Evolutionary conservation across 2,113 vertebrate species (phyloP), one percentile per base, ranked within the genome.

Genomic region (Austrofundulus limnaeus): DNA sequence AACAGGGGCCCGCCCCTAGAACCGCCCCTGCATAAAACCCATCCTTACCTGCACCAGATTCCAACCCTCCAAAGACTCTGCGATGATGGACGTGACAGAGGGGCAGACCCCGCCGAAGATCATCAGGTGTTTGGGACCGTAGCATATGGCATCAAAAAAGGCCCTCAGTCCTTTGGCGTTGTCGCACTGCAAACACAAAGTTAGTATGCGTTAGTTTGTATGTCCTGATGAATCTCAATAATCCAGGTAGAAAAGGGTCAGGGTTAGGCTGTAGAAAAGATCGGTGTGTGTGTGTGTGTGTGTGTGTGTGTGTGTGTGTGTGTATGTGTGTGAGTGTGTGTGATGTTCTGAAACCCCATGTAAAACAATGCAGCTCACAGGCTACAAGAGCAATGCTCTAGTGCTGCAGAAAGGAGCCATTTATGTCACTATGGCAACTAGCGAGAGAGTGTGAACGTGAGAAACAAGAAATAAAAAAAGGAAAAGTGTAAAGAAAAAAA

Each of bases 121-220:
- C 97, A 99, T 98, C 84, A 98, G 88, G 85, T 98, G 96, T 86
- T 96, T 98, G 50, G 97, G 97, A 66, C 96, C 97, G 1, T 96
- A 98, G 91, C 98, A 98, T 90, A 98, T 99, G 89, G 97, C 97
- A 66, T 99, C 97, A 4, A 98, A 99, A 91, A 99, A 99, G 89
- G 97, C 97, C 92, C 98, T 94, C 87, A 99, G 86, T 74, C 97
- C 97, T 87, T 98, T 98, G 61, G 97, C 97, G 34, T 99, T 99
- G 89, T 99, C 97, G 75, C 97, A 99, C 97, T 98, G 78, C 39
- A 77, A 42, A 71, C 19, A 71, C 25, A 76, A 43, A 56, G n/a
- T n/a, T n/a, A n/a, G n/a, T n/a, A n/a, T n/a, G n/a, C n/a, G n/a
- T n/a, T n/a, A n/a, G n/a, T n/a, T n/a, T n/a, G n/a, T n/a, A n/a